Conservation (phyloP, 2,888 invertebrate species). For the Eumacrocentrus americanus region DNA sequence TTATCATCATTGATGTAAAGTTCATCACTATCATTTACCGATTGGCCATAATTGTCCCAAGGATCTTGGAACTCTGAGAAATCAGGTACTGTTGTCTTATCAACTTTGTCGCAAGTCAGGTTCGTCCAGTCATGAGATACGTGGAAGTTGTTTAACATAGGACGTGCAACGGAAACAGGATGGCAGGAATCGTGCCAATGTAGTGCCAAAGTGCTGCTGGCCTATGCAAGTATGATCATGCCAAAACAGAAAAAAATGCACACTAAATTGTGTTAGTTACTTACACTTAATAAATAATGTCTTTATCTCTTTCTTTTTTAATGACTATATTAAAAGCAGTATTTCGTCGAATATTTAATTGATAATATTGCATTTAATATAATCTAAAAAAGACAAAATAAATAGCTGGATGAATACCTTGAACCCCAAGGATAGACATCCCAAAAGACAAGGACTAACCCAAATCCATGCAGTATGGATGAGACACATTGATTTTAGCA, state of each 20-base stretch:
- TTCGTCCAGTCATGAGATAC: slow-evolving; percentile 35
- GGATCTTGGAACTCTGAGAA: slow-evolving; percentile 69
- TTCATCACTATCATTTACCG: neutral
- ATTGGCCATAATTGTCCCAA: slow-evolving; percentile 73
- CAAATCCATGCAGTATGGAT: slow-evolving; percentile 16
- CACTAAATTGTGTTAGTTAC: slow-evolving; percentile 55
- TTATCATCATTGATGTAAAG: slow-evolving; percentile 6
- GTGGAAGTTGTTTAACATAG: slow-evolving; percentile 19
- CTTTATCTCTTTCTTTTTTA: no score
- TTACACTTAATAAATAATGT: neutral
- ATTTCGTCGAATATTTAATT: slow-evolving; percentile 3
- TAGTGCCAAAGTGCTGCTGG: slow-evolving; percentile 57
- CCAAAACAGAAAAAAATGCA: slow-evolving; percentile 59
- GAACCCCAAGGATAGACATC: slow-evolving; percentile 37
- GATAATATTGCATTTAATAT: slow-evolving; percentile 30
- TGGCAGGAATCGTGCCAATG: slow-evolving; percentile 51
- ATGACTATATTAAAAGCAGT: slow-evolving; percentile 41
- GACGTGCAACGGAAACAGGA: slow-evolving; percentile 24
- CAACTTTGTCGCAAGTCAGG: slow-evolving; percentile 36
- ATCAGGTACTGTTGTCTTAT: slow-evolving; percentile 40
- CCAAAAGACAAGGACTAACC: slow-evolving; percentile 25
- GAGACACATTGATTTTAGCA: slow-evolving; percentile 1
- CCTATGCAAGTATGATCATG: slow-evolving; percentile 59
- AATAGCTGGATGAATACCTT: slow-evolving; percentile 39
- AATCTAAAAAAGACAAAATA: slow-evolving; percentile 12